Percentiles rank a stretch among this genome's conserved stretches.
These are phyloP conservation scores for Vicugna pacos DNA, from an alignment of 2,113 vertebrate species.

Conservation along the genomic window DNA sequence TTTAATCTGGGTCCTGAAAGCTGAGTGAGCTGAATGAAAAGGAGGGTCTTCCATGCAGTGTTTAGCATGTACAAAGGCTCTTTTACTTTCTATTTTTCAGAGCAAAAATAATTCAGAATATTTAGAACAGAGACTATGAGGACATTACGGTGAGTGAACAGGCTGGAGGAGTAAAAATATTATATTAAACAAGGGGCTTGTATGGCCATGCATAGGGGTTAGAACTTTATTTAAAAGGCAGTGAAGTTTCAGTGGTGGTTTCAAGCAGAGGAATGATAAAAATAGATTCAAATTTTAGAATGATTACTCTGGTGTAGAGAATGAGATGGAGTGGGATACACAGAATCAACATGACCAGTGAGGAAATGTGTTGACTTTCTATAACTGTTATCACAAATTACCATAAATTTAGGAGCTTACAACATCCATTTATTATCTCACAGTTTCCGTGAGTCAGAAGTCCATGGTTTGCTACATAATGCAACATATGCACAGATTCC, in stretches of 20 bases:
- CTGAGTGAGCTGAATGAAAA: conserved; percentile 4
- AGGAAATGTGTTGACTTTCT: not conserved
- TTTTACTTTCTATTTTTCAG: not conserved
- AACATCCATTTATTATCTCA: not conserved
- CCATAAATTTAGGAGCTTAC: not conserved
- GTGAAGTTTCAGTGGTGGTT: not conserved
- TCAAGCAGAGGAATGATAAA: not conserved
- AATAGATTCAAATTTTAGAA: not conserved
- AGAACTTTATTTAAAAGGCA: not conserved
- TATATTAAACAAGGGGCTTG: not conserved
- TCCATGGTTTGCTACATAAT: not conserved
- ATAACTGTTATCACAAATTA: not conserved
- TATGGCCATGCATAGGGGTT: not conserved
- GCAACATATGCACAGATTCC: not conserved
- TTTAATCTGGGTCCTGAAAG: not conserved
- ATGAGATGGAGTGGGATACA: not conserved
- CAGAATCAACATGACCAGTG: not conserved
- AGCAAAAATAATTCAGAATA: not conserved
- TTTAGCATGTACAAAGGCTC: not conserved
- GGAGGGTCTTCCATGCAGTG: not conserved
- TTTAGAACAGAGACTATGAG: not conserved
- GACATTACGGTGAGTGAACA: not conserved
- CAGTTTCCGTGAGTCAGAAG: not conserved
- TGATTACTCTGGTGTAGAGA: not conserved
- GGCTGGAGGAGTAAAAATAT: not conserved